Percentiles rank a stretch among this genome's conserved stretches.
phyloP scores from a whole-genome alignment of 2,797 vertebrate genomes.

The Siniperca scherzeri region DNA sequence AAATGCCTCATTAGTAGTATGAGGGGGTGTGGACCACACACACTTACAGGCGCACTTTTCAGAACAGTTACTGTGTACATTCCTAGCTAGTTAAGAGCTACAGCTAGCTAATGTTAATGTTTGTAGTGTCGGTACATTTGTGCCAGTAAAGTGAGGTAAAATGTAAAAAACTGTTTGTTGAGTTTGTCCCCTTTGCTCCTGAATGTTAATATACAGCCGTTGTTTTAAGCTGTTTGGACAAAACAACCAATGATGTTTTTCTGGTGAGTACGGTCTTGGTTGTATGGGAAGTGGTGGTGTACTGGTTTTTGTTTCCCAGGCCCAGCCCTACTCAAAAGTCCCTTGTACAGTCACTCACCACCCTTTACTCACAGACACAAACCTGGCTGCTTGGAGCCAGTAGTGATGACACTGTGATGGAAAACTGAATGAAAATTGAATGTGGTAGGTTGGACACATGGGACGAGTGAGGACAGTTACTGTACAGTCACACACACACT shows the following conservation, averaged over 20 bases:
- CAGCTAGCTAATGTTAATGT: too few species aligned
- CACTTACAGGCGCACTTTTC: too few species aligned
- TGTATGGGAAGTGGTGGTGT: neutral
- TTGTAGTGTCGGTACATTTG: too few species aligned
- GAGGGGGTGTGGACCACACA: too few species aligned
- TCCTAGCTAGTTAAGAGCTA: too few species aligned
- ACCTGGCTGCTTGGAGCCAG: neutral
- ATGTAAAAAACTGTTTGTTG: too few species aligned
- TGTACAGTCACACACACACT: constrained; percentile 5
- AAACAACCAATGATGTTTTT: neutral
- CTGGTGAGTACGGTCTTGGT: neutral
- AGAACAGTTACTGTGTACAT: too few species aligned
- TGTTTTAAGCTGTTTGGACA: neutral
- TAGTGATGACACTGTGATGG: neutral
- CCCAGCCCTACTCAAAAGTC: neutral
- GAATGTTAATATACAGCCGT: too few species aligned
- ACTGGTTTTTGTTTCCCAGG: neutral
- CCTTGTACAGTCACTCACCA: neutral
- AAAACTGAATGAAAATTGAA: constrained; percentile 13
- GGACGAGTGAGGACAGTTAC: constrained; percentile 1
- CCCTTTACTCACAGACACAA: neutral
- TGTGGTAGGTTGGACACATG: neutral
- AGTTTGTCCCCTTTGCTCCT: too few species aligned
- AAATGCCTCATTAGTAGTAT: too few species aligned
- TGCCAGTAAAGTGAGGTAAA: too few species aligned